These are phyloP conservation scores for Pristiophorus japonicus DNA, from an alignment of 2,113 vertebrate genomes.

Conservation along the genomic window DNA sequence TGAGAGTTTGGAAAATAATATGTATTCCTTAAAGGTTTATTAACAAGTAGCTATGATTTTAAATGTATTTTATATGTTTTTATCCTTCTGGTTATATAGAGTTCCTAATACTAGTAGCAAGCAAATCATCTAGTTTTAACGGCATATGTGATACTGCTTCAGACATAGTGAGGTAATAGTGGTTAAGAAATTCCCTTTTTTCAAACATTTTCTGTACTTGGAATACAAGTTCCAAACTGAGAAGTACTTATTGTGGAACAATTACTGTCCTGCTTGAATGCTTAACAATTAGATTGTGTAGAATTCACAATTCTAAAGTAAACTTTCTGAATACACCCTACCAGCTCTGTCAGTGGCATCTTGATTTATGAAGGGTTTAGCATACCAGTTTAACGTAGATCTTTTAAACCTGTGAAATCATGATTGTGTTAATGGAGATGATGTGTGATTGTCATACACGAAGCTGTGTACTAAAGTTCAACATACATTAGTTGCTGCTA, in stretches of 20 bases:
- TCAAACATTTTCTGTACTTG: not conserved
- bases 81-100: not conserved
- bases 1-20: not conserved
- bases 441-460: not conserved
- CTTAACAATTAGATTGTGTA: not conserved
- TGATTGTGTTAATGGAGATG: not conserved
- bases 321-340: not conserved
- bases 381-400: not conserved
- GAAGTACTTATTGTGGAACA: not conserved
- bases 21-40: not conserved
- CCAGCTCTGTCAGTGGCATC: not conserved
- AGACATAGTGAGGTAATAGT: not conserved
- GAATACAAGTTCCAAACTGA: not conserved
- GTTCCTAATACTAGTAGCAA: not conserved
- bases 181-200: not conserved
- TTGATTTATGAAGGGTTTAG: slow-evolving; percentile 3
- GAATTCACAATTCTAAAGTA: not conserved
- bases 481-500: not conserved
- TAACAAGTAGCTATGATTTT: not conserved
- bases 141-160: not conserved
- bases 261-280: not conserved
- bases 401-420: not conserved
- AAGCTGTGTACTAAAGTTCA: not conserved
- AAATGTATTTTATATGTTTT: not conserved
- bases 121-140: not conserved